Evolutionary conservation across 92 coral and sea anemone species (phyloP), one percentile per base, ranked within the genome.

Genomic region (Desmophyllum pertusum): DNA sequence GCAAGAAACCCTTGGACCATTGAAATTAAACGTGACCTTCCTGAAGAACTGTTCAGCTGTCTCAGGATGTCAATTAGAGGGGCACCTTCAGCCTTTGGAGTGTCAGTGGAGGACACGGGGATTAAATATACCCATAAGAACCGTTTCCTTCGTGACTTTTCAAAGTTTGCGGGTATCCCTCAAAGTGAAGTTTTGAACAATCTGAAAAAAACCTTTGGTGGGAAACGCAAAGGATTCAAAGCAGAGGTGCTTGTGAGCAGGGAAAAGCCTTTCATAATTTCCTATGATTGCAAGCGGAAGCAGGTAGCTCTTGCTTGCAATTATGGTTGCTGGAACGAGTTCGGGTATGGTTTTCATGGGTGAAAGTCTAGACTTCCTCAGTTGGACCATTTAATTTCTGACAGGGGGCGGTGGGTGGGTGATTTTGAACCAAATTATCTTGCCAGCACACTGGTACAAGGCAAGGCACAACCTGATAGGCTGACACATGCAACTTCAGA

Each of bases 1-100:
- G 83, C 89, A 8, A 53, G 84, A 38, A 91, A 88, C 77, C 85
- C 94, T 17, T 88, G 90, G 94, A 64, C 51, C 38, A 77, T 91
- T 10, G 89, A 88, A 57, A 36, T 91, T 8, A 88, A 83, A 43
- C 89, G 89, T 31, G 91, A 88, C 71, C 82, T 91, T 25, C 86
- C 90, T 30, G 42, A 75, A 67, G 77, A 73, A 70, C 65, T 91
- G 40, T 91, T 91, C 45, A 38, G 59, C 6, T n/a, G 31, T 36
- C 17, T 91, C 27, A 38, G 50, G 63, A 64, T 80, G 71, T 73
- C 87, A 31, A 40, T 61, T 55, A 31, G 17, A 10, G 57, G 74
- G 76, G 86, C 72, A 78, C 23, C 76, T 53, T 87, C 87, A 55
- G 46, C 63, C 21, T 75, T 76, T 52, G 88, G 76, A 21, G 75